These are phyloP conservation scores for Tromatobia lineatoria DNA, from an alignment of 2,888 invertebrate species.

Conservation along the genomic window DNA sequence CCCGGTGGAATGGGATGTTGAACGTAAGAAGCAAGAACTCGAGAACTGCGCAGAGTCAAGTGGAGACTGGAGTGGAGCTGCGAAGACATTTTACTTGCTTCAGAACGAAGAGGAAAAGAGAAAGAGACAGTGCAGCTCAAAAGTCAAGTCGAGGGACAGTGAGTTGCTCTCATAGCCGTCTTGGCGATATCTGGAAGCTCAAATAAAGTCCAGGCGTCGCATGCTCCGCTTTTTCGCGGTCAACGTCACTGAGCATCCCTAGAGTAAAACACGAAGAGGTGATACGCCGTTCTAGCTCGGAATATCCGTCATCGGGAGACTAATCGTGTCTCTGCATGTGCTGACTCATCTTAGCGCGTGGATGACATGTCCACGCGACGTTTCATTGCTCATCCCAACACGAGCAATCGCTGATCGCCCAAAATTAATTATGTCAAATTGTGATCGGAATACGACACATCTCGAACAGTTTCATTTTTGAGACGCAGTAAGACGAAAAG, in stretches of 20 bases:
- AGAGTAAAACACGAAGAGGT: neutral
- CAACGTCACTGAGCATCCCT: neutral
- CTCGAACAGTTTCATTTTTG: no score
- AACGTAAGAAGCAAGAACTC: slow-evolving; percentile 58
- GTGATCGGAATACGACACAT: no score
- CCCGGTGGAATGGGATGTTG: slow-evolving; percentile 6
- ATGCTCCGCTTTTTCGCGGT: slow-evolving; percentile 2
- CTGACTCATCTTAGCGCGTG: neutral
- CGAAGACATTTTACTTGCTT: slow-evolving; percentile 32
- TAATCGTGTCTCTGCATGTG: neutral
- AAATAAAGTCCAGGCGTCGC: slow-evolving; percentile 11
- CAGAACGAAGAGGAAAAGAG: neutral
- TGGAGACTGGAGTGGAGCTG: slow-evolving; percentile 29
- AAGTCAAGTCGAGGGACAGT: slow-evolving; percentile 4
- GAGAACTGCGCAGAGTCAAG: slow-evolving; percentile 45
- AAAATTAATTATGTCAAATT: no score
- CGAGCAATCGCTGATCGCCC: neutral
- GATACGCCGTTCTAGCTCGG: neutral
- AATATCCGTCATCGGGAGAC: neutral
- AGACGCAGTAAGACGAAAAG: no score
- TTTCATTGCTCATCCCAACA: slow-evolving; percentile 6
- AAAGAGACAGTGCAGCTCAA: slow-evolving; percentile 10
- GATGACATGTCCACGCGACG: neutral
- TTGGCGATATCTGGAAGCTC: slow-evolving; percentile 49
- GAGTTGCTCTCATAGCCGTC: neutral